These are phyloP conservation scores for Eupithecia abbreviata DNA, from an alignment of 2,888 invertebrate genomes.

Conservation along the genomic window DNA sequence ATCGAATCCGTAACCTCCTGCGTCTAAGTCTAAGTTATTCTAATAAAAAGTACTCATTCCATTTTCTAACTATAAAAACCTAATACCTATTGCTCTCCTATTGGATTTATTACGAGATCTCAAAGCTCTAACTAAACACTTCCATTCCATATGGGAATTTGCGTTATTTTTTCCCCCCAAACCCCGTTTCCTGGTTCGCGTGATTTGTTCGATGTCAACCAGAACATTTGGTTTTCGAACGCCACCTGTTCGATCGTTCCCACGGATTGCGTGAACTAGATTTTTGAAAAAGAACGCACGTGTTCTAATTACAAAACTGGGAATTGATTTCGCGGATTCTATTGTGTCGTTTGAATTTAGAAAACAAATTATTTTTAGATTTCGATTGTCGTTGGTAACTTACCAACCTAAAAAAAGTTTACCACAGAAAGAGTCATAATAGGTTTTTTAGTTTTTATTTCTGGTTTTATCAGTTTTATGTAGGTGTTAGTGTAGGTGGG, in stretches of 20 bases:
- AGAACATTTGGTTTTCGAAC: conserved; percentile 66
- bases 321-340: conserved; percentile 44
- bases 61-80: neutral
- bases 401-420: neutral
- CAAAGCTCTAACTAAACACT: neutral
- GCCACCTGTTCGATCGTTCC: conserved; percentile 74
- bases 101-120: neutral
- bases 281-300: conserved; percentile 52
- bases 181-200: conserved; percentile 68
- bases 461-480: no score
- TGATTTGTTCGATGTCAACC: conserved; percentile 69
- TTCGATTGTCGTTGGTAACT: neutral
- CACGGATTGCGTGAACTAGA: conserved; percentile 58
- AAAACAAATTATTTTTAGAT: conserved; percentile 6
- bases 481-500: no score
- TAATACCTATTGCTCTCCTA: neutral
- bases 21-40: neutral
- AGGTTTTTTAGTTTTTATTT: no score
- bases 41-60: no score
- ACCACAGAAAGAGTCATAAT: no score
- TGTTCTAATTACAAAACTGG: conserved; percentile 61
- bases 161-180: conserved; percentile 45
- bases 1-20: no score
- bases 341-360: conserved; percentile 44
- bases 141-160: conserved; percentile 42